Base-by-base conservation (phyloP, 2,888 invertebrate species). In the Drosophila picticornis region DNA sequence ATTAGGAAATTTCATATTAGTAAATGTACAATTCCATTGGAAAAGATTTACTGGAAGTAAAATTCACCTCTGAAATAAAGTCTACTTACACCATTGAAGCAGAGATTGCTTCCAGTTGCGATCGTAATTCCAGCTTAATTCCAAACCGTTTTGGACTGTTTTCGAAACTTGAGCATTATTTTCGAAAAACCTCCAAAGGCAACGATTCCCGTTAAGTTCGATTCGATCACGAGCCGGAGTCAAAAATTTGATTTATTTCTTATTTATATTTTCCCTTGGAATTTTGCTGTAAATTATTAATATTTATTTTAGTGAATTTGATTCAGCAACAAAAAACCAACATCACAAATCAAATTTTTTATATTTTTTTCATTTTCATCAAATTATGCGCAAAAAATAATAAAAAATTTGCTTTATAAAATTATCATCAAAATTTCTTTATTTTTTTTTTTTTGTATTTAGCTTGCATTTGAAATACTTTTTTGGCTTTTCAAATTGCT, bases 11-110 rank as follows among this genome's bases (percentile, higher is more conserved):
- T 46, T 22, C 2, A 43, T 22, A 6, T 43, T 16, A 2, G 16
- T 25, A 16, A 16, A 25, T 46, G 22, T 25, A 25, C 4, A 25
- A 46, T 46, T 46, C 4, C 25, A 50, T 10, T 50, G 50, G 50
- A 50, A 19, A 27, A 11, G 19, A 10, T 27, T 6, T 11, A 50
- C 19, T 50, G 50, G 50, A 19, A 11, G 27, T 19, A 27, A 19
- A 19, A 11, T 50, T 27, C 22, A 25, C 16, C 9, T 25, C 38
- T 56, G 16, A 29, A 56, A 56, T 34, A 13, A n/a, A 19, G 2
- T 11, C 40, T 70, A 87, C 86, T 90, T 80, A 87, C 86, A 88
- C 88, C 88, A 89, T 87, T 75, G 78, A 67, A 59, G 83, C 9
- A 22, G 16, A 53, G 52, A 43, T 50, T 25, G 81, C 73, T 72